phyloP scores from a whole-genome alignment of 2,888 invertebrate genomes.

The Scrobipalpa costella region DNA sequence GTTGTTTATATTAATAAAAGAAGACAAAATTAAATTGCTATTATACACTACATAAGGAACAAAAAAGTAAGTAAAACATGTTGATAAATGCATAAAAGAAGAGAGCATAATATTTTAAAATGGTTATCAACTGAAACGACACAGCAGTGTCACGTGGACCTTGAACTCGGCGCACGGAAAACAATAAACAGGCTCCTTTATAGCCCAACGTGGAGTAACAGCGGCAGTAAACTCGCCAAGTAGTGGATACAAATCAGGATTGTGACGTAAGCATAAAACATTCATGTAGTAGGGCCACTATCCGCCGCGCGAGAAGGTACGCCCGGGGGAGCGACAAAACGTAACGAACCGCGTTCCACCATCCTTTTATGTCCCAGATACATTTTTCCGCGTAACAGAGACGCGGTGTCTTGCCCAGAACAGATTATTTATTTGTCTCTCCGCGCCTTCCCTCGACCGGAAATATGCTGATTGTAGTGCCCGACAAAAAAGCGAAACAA shows the following conservation, averaged over 20 bases:
- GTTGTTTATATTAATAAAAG: too few relatives aligned
- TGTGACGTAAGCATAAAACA: slow-evolving; percentile 72
- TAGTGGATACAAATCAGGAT: slow-evolving; percentile 74
- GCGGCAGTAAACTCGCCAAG: slow-evolving; percentile 57
- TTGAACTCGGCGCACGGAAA: slow-evolving; percentile 55
- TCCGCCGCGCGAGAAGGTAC: slow-evolving; percentile 53
- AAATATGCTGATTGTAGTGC: slow-evolving; percentile 59
- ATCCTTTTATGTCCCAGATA: slow-evolving; percentile 72
- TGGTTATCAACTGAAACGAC: background rate
- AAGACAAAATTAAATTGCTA: too few relatives aligned
- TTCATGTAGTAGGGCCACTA: slow-evolving; percentile 62
- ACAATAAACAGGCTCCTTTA: slow-evolving; percentile 66
- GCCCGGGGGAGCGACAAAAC: slow-evolving; percentile 75
- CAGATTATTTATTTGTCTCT: slow-evolving; percentile 73
- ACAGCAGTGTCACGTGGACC: slow-evolving; percentile 34
- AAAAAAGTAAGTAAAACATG: too few relatives aligned
- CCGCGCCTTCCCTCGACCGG: slow-evolving; percentile 50
- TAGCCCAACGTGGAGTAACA: slow-evolving; percentile 54
- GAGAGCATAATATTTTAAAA: background rate
- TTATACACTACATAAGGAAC: too few relatives aligned
- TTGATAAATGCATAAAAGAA: background rate
- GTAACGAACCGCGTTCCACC: slow-evolving; percentile 73
- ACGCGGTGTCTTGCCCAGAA: slow-evolving; percentile 57
- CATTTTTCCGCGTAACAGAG: slow-evolving; percentile 64
- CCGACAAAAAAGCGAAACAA: slow-evolving; percentile 43